phyloP scores from a whole-genome alignment of 2,797 vertebrate species.

The Geotrypetes seraphini region DNA sequence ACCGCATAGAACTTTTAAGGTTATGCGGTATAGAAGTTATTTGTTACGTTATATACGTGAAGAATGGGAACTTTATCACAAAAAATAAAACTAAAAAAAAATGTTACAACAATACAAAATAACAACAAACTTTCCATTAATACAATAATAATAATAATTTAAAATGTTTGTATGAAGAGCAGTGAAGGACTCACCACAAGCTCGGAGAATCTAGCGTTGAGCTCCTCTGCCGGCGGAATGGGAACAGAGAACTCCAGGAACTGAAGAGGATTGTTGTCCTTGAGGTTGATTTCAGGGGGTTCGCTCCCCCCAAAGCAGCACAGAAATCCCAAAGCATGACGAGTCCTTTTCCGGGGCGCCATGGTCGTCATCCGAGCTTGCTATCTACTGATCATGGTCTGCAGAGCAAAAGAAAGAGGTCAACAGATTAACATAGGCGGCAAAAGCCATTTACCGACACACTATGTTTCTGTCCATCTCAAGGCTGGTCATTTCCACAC shows the following conservation, averaged over 20 bases:
- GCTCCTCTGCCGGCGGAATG: slow-evolving; percentile 83
- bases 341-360: slow-evolving; percentile 89
- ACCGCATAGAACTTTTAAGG: no score
- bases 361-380: slow-evolving; percentile 62
- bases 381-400: slow-evolving; percentile 89
- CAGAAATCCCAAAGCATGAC: slow-evolving; percentile 84
- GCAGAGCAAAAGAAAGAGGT: slow-evolving; percentile 13
- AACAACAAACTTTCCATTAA: no score
- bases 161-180: no score
- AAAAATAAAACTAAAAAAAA: no score
- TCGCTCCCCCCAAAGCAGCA: slow-evolving; percentile 88
- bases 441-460: no score
- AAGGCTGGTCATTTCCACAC: no score
- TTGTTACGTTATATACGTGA: no score
- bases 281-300: slow-evolving; percentile 90
- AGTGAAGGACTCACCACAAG: slow-evolving; percentile 81
- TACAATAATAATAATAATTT: no score
- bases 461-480: no score
- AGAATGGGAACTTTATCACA: no score
- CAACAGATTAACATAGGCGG: background rate
- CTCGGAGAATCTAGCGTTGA: slow-evolving; percentile 86
- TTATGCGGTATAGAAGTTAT: no score
- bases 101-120: no score
- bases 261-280: slow-evolving; percentile 84
- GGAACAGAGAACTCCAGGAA: slow-evolving; percentile 89